phyloP scores from a whole-genome alignment of 2,888 invertebrate genomes.

The Eulithis testata region DNA sequence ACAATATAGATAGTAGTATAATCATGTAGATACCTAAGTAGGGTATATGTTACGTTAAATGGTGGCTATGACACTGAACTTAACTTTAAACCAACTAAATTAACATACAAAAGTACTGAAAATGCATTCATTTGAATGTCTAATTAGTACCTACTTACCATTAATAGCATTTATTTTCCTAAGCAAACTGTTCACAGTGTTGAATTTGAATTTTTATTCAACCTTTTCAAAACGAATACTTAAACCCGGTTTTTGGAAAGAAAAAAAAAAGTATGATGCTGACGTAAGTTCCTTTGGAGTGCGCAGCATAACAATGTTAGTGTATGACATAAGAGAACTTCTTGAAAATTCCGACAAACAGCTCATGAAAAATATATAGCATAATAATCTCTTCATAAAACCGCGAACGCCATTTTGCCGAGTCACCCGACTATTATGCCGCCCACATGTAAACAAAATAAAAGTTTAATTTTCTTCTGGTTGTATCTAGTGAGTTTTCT shows the following conservation, averaged over 20 bases:
- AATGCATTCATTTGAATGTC: constrained; percentile 75
- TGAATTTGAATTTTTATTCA: constrained; percentile 59
- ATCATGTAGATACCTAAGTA: constrained; percentile 2
- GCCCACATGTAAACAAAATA: constrained; percentile 65
- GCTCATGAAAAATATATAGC: constrained; percentile 37
- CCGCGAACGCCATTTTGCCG: constrained; percentile 63
- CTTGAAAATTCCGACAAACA: constrained; percentile 30
- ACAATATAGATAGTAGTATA: background rate
- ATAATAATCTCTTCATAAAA: constrained; percentile 53
- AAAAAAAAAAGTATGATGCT: constrained; percentile 8
- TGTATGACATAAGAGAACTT: constrained; percentile 22
- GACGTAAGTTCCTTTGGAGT: constrained; percentile 6
- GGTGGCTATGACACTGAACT: constrained; percentile 77
- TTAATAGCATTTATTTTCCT: constrained; percentile 56
- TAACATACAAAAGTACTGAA: constrained; percentile 82
- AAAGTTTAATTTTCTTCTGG: constrained; percentile 61
- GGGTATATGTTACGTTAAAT: constrained; percentile 57
- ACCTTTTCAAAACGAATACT: constrained; percentile 24
- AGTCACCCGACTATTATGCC: constrained; percentile 58
- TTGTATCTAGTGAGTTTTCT: constrained; percentile 38
- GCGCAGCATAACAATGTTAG: constrained; percentile 15
- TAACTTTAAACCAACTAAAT: constrained; percentile 74
- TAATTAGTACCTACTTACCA: constrained; percentile 56
- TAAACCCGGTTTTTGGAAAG: too few species aligned
- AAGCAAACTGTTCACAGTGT: constrained; percentile 53